phyloP scores from a whole-genome alignment of 2,888 invertebrate genomes.

The Dolichomitus sp. region DNA sequence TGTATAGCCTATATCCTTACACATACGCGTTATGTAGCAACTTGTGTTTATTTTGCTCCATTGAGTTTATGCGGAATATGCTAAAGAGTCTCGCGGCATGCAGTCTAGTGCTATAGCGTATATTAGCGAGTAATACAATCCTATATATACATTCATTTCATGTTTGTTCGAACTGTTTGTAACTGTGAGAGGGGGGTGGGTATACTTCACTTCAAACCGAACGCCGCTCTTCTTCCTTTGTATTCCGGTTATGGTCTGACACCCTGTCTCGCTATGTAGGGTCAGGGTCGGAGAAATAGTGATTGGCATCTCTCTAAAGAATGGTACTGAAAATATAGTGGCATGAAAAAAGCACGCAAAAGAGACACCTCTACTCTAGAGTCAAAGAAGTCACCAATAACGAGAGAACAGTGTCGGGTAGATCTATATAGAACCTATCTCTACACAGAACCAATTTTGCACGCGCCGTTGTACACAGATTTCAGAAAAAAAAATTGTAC shows the following conservation, averaged over 20 bases:
- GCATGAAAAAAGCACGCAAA: not conserved
- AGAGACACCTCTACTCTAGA: not conserved
- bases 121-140: constrained; percentile 41
- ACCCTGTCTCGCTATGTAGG: not conserved
- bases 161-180: constrained; percentile 28
- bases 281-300: not conserved
- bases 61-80: constrained; percentile 52
- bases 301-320: not conserved
- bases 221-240: constrained; percentile 10
- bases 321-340: not conserved
- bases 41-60: constrained; percentile 52
- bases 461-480: not conserved
- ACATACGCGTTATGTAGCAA: constrained; percentile 40
- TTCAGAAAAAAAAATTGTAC: not conserved
- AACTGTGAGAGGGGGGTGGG: not conserved
- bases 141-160: constrained; percentile 17
- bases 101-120: constrained; percentile 43
- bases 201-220: constrained; percentile 1
- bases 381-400: not conserved
- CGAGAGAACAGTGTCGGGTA: too few species aligned
- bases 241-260: not conserved
- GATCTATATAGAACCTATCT: too few species aligned
- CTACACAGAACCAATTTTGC: too few species aligned
- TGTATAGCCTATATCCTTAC: constrained; percentile 24
- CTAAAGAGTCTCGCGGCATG: constrained; percentile 51